A percentile compares a stretch with the other conserved stretches of the same genome.
These are phyloP conservation scores for Macrotus californicus DNA, from an alignment of 2,113 vertebrate genomes.

Conservation along the genomic window DNA sequence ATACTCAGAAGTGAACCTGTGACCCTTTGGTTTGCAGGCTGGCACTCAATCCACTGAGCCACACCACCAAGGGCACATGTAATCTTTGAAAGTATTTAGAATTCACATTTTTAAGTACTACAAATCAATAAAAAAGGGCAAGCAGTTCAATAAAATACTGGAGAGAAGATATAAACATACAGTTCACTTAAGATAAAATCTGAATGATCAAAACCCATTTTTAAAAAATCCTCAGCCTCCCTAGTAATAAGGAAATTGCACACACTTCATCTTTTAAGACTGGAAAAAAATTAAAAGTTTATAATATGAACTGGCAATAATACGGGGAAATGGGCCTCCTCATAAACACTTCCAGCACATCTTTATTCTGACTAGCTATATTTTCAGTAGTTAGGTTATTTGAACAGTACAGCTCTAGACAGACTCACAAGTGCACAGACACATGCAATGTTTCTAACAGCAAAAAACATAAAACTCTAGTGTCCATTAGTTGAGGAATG, in stretches of 20 bases:
- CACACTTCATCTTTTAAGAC: neutral
- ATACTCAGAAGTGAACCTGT: too few relatives aligned
- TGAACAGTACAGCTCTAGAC: neutral
- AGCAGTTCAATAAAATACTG: neutral
- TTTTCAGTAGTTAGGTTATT: neutral
- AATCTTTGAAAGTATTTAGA: neutral
- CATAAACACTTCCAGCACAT: neutral
- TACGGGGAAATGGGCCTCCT: neutral
- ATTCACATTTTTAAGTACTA: neutral
- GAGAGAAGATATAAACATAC: neutral
- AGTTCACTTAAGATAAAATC: neutral
- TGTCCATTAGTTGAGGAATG: neutral
- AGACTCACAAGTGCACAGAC: neutral
- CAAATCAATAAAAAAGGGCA: neutral
- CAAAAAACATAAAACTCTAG: neutral
- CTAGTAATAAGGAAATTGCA: conserved; percentile 4
- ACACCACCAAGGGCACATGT: too few relatives aligned
- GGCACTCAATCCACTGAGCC: too few relatives aligned
- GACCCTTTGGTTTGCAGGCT: too few relatives aligned
- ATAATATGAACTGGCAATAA: neutral
- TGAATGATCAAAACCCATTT: neutral
- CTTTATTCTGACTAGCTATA: neutral
- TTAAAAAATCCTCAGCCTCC: neutral
- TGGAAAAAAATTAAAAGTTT: neutral
- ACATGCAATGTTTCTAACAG: neutral